A percentile compares a stretch with the other conserved stretches of the same genome.
Evolutionary conservation across 2,113 vertebrate genomes (phyloP).

Genomic region (Chaetops frenatus): DNA sequence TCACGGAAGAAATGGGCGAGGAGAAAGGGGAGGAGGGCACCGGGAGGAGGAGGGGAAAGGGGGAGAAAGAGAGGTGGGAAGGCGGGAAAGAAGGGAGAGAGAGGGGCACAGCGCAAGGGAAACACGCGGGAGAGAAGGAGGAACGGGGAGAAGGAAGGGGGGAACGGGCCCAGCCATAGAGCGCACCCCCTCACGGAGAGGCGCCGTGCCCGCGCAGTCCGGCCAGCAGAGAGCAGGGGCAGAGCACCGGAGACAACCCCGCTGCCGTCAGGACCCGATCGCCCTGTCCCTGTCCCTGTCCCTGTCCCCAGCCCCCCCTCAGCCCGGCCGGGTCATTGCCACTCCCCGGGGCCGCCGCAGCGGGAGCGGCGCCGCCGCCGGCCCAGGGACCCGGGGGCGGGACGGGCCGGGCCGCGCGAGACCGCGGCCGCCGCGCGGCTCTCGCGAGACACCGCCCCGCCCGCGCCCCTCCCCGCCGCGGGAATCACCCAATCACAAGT

Average conservation of each 20-base stretch:
- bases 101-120: too few relatives aligned
- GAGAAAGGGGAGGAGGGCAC: background rate
- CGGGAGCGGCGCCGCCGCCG: background rate
- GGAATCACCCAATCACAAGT: background rate
- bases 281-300: background rate
- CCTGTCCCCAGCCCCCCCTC: too few relatives aligned
- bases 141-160: too few relatives aligned
- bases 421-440: background rate
- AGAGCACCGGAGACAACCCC: background rate
- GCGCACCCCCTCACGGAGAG: background rate
- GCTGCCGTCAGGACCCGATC: background rate
- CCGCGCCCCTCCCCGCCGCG: too few relatives aligned
- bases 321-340: background rate
- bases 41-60: background rate
- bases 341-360: background rate
- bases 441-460: conserved; percentile 7
- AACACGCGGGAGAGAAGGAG: background rate
- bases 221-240: background rate
- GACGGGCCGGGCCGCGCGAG: background rate
- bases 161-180: background rate
- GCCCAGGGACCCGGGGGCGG: background rate
- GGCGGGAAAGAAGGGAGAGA: background rate
- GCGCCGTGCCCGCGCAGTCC: background rate
- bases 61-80: background rate
- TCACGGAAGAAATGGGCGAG: background rate